These are phyloP conservation scores for Pangasianodon gigas DNA, from an alignment of 2,113 vertebrate species.

Conservation along the genomic window DNA sequence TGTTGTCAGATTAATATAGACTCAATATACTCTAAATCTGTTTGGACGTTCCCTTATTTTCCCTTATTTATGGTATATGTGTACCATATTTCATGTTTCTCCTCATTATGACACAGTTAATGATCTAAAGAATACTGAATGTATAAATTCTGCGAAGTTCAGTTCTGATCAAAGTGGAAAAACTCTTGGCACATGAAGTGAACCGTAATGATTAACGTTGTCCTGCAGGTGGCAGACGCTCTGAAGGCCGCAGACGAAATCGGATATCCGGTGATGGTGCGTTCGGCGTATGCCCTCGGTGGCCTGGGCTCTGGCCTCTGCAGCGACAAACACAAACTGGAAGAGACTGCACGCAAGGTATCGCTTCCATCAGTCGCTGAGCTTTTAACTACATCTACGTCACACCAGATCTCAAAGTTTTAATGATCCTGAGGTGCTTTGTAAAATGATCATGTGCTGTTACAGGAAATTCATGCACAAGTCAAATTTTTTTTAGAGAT, in stretches of 20 bases:
- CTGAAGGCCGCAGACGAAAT: slow-evolving; percentile 86
- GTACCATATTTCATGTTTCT: not conserved
- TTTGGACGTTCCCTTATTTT: not conserved
- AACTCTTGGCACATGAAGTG: not conserved
- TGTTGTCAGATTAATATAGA: not conserved
- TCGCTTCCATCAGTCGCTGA: not conserved
- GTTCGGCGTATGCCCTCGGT: slow-evolving; percentile 91
- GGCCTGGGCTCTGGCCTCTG: slow-evolving; percentile 93
- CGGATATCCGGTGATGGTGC: slow-evolving; percentile 91
- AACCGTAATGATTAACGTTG: not conserved
- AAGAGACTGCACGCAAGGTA: slow-evolving; percentile 86
- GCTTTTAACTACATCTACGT: not conserved
- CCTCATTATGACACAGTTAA: not conserved
- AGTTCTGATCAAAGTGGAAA: not conserved
- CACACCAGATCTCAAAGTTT: no score
- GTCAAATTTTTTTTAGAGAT: no score
- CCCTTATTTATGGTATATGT: not conserved
- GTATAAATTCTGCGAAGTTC: not conserved
- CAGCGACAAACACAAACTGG: slow-evolving; percentile 77
- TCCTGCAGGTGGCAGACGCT: slow-evolving; percentile 83
- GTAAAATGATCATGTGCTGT: not conserved
- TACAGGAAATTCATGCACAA: no score
- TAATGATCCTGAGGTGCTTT: not conserved
- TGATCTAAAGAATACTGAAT: not conserved
- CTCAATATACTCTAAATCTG: not conserved